A percentile compares a stretch with the other conserved stretches of the same genome.
phyloP scores from a whole-genome alignment of 2,797 vertebrate species.

The Hippocampus kuda region DNA sequence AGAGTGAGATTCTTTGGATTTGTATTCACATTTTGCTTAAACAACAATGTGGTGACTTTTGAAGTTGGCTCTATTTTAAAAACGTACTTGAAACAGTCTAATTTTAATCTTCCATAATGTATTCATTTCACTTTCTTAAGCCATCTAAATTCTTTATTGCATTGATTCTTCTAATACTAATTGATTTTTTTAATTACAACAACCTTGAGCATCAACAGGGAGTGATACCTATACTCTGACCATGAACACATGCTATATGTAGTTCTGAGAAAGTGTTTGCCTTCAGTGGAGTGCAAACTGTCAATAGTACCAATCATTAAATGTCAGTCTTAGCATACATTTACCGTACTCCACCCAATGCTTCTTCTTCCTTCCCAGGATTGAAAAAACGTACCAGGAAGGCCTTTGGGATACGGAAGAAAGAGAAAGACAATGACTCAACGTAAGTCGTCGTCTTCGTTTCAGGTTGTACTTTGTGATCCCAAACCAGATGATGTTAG shows the following conservation, averaged over 20 bases:
- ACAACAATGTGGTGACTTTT: no score
- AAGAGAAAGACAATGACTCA: constrained; percentile 98
- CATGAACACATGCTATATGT: constrained; percentile 27
- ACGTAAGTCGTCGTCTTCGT: constrained; percentile 69
- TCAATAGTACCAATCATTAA: constrained; percentile 47
- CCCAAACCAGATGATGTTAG: constrained; percentile 6
- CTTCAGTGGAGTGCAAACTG: constrained; percentile 14
- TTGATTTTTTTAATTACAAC: constrained; percentile 21
- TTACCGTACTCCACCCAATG: constrained; percentile 14
- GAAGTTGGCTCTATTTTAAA: no score
- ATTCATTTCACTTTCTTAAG: background rate
- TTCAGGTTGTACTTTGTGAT: background rate
- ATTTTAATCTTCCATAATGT: background rate
- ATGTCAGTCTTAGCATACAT: background rate
- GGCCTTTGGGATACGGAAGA: constrained; percentile 98
- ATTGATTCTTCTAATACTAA: constrained; percentile 30
- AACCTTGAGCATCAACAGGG: constrained; percentile 16
- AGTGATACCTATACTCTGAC: constrained; percentile 16
- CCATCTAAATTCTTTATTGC: background rate
- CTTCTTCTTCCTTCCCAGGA: constrained; percentile 64
- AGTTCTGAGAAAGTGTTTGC: constrained; percentile 22
- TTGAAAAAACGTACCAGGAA: constrained; percentile 99
- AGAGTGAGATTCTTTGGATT: no score
- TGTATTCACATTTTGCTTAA: no score
- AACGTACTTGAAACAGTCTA: no score